Evolutionary conservation across 2,888 invertebrate genomes (phyloP), one percentile per base, ranked within the genome.

Genomic region (Epicampocera succincta): DNA sequence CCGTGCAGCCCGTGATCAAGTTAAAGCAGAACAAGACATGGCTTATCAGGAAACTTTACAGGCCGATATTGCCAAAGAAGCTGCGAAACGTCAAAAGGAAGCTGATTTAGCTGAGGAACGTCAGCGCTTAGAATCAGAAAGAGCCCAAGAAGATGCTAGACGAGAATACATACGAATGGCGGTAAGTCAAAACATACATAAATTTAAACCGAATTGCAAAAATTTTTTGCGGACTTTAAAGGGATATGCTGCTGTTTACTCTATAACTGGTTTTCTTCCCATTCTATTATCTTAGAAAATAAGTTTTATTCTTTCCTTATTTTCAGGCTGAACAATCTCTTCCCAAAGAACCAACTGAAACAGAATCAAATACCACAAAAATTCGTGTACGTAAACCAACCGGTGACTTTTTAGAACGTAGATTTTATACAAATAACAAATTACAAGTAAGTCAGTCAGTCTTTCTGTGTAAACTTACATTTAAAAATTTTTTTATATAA

Each of bases 21-120:
- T 99, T 69, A 97, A 98, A 91, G 93, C 94, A 86, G 98, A 98
- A 90, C 98, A 99, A 92, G 98, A 99, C 92, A 94, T 95, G 90
- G 98, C 98, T 0, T 99, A 97, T 91, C 95, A 97, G 90, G 95
- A 94, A 88, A 98, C 98, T 86, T 93, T 99, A 71, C 95, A 95
- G 88, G 90, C 90, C 11, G 91, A 89, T 86, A 95, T 96, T 92
- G 96, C 96, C 74, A 97, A 97, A 91, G 97, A 97, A 91, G 96
- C 97, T 91, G 94, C 96, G 2, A 95, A 94, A 90, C 93, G 94
- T 85, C 93, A 94, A 89, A 95, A 95, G 89, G 96, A 96, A 89
- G 89, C 89, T 15, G 89, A 88, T 0, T 91, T 94, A 86, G 95
- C 94, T 88, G 94, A 94, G 84, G 94, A 95, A 89, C 92, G 94